Base-by-base conservation (phyloP, 2,797 vertebrate species). In the Orestias chungarensis region DNA sequence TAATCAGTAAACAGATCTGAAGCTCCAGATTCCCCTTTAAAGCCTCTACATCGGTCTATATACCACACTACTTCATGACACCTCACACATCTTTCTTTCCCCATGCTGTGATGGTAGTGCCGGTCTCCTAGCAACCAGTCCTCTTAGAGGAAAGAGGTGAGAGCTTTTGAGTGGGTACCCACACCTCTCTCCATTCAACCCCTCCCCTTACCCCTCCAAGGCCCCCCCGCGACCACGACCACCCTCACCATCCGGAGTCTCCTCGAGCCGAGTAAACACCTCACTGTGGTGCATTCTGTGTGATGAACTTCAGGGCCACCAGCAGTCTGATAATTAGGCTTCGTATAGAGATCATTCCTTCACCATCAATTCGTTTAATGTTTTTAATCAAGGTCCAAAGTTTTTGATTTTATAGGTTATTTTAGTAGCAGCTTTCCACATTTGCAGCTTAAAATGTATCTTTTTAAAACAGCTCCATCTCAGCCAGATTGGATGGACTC, bases 91-190 rank as follows among this genome's bases (percentile, higher is more conserved):
- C 81, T 88, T 85, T 76, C 74, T 66, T 76, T 76, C 88, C 87
- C 85, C 90, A 83, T 82, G 76, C 90, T 87, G 88, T 74, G 86
- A 82, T 79, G 79, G 81, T 81, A 80, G 79, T 72, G 44, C 76
- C 2, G 31, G 91, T 91, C 68, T 76, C 92, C 87, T 91, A 91
- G 92, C 91, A 91, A 93, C 91, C 82, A 10, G 64, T 75, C 74
- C 78, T 89, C 88, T 89, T 79, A 84, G 79, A 81, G 82, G 87
- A n/a, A n/a, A n/a, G n/a, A 86, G 89, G 88, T 91, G 91, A 90
- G 86, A 92, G 89, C 85, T 85, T 91, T 90, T 90, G 89, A 91
- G 91, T 92, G 87, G 89, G 89, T 84, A 85, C 87, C 88, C 86
- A 88, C 87, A 83, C 84, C 85, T 81, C 85, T 77, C 68, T 67